Evolutionary conservation across 2,888 invertebrate genomes (phyloP).

Genomic region (Callyntrura sp.): DNA sequence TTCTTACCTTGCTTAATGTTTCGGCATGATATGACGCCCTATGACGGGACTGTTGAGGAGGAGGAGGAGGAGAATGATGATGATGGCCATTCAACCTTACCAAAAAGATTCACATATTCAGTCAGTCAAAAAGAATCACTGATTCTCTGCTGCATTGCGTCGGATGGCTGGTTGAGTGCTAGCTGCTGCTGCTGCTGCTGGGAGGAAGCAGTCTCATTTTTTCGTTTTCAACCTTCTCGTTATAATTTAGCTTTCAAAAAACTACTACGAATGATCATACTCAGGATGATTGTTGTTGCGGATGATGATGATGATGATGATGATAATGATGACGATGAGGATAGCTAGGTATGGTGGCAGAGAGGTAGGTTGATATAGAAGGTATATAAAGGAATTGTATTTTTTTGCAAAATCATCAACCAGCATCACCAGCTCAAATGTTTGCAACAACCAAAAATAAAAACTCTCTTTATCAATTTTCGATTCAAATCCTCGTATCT

Average conservation of each 20-base stretch:
- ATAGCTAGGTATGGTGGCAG: conserved; percentile 18
- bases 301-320: background rate
- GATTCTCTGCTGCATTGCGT: conserved; percentile 9
- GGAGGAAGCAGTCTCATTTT: conserved; percentile 36
- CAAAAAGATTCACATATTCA: conserved; percentile 37
- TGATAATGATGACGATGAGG: conserved; percentile 13
- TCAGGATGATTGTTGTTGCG: background rate
- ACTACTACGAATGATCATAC: conserved; percentile 26
- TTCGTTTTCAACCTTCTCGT: conserved; percentile 13
- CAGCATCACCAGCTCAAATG: background rate
- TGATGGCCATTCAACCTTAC: conserved; percentile 64
- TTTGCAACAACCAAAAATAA: background rate
- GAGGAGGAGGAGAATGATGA: conserved; percentile 12
- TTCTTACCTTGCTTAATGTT: background rate
- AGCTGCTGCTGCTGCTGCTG: background rate
- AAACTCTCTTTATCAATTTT: conserved; percentile 38
- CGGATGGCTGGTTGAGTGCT: conserved; percentile 17
- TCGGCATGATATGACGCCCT: background rate
- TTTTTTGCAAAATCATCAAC: conserved; percentile 26
- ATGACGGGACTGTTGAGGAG: background rate
- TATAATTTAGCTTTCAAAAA: conserved; percentile 19
- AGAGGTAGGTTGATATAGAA: background rate
- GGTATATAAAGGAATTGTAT: background rate
- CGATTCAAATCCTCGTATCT: conserved; percentile 1
- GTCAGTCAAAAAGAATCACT: conserved; percentile 27